Base-by-base conservation (phyloP, 2,888 invertebrate genomes). In the Sinohyriopsis cumingii region DNA sequence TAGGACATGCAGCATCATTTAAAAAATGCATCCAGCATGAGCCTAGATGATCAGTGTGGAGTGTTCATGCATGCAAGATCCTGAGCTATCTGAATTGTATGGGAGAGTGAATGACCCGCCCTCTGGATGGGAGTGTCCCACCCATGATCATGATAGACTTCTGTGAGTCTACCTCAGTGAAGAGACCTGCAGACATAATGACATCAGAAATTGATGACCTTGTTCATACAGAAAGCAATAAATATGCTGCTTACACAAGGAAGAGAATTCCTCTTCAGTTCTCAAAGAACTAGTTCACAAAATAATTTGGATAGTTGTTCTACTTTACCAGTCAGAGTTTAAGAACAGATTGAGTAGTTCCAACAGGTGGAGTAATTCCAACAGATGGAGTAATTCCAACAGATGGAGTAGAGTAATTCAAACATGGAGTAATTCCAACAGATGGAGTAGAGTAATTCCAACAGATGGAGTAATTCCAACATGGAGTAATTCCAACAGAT, bases 1-100 rank as follows among this genome's bases (percentile, higher is more conserved):
- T 84, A 84, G 60, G 84, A 84, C 45, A 80, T 87, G 59, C 78
- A 84, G 73, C 86, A 86, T 62, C 75, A 7, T 66, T 71, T 87
- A 59, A 79, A 80, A 45, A 76, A 79, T 70, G 84, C 80, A 28
- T 85, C 86, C 71, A 90, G 94, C 82, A 93, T 93, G 66, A 92
- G 95, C 55, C 90, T 95, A 67, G 95, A 95, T 87, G 95, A 95
- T 33, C 33, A 33, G 33, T 33, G 9, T 33, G 33, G 33, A 9
- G 33, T 33, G 33, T 33, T 7, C 9, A 33, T 33, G 33, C 9
- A 33, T 33, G 33, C 9, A 33, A 33, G 33, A 33, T 33, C 1
- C 93, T 81, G 94, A 95, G 88, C 90, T 95, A 63, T 94, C 95
- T 0, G 95, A 95, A 84, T 95, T 74, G 82, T 90, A 59, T 77